These are phyloP conservation scores for Tipula confusa DNA, from an alignment of 2,888 invertebrate genomes.

Conservation along the genomic window DNA sequence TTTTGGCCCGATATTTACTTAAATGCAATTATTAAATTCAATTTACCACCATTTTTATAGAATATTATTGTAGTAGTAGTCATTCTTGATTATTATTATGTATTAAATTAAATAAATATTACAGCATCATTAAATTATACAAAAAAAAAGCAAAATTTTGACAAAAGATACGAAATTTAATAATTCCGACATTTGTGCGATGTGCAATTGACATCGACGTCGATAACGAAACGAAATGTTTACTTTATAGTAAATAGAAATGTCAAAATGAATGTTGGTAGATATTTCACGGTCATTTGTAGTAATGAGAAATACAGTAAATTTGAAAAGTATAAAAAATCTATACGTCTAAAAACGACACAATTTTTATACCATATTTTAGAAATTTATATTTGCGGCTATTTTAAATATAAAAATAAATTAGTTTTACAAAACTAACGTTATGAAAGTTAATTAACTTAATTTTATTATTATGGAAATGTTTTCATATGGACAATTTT, in stretches of 20 bases:
- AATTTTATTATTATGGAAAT: too few species aligned
- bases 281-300: not conserved
- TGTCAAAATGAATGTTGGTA: not conserved
- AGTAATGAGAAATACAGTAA: not conserved
- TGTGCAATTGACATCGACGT: not conserved
- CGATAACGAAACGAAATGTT: not conserved
- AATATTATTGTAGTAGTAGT: not conserved
- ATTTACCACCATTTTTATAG: constrained; percentile 1
- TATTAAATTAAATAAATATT: not conserved
- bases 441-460: too few species aligned
- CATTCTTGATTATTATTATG: not conserved
- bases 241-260: not conserved
- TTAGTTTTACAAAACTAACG: too few species aligned
- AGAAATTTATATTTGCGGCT: too few species aligned
- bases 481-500: too few species aligned
- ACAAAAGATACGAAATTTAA: not conserved
- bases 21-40: not conserved
- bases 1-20: not conserved
- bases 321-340: not conserved
- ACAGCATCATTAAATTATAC: not conserved
- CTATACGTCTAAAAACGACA: too few species aligned
- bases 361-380: too few species aligned
- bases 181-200: not conserved
- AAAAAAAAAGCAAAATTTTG: not conserved
- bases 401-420: too few species aligned